Conservation (phyloP, 53 echinoderm and acorn worm genomes). For the Zoroaster sp. region DNA sequence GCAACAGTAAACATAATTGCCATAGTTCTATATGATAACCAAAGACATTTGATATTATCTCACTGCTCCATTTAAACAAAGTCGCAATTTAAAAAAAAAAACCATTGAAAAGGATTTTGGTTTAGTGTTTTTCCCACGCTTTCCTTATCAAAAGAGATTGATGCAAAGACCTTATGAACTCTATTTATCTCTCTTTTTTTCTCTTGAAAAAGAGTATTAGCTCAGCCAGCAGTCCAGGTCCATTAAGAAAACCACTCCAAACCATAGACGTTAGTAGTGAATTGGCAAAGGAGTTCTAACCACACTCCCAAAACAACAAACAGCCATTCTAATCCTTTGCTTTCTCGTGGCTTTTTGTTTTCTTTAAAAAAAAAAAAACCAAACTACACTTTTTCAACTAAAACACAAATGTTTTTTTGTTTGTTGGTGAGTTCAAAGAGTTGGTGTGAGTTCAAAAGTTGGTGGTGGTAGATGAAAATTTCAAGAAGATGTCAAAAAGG, state of each 20-base stretch:
- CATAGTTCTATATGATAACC: background rate
- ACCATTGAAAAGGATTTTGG: background rate
- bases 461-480: conserved; percentile 1
- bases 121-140: background rate
- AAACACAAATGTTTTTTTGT: background rate
- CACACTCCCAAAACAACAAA: conserved; percentile 13
- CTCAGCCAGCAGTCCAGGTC: background rate
- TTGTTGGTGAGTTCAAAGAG: background rate
- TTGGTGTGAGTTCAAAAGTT: conserved; percentile 13
- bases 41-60: background rate
- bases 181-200: background rate
- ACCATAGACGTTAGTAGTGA: conserved; percentile 25
- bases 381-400: background rate
- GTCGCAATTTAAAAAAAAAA: background rate
- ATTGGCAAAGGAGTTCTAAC: conserved; percentile 10
- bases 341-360: background rate
- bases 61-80: background rate
- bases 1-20: background rate
- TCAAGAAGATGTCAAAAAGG: conserved; percentile 40
- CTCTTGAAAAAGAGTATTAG: background rate
- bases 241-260: conserved; percentile 22
- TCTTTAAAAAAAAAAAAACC: background rate
- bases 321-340: background rate
- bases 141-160: background rate
- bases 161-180: background rate